Evolutionary conservation across 2,797 vertebrate species (phyloP), one percentile per base, ranked within the genome.

Genomic region (Philypnodon macrostomus): DNA sequence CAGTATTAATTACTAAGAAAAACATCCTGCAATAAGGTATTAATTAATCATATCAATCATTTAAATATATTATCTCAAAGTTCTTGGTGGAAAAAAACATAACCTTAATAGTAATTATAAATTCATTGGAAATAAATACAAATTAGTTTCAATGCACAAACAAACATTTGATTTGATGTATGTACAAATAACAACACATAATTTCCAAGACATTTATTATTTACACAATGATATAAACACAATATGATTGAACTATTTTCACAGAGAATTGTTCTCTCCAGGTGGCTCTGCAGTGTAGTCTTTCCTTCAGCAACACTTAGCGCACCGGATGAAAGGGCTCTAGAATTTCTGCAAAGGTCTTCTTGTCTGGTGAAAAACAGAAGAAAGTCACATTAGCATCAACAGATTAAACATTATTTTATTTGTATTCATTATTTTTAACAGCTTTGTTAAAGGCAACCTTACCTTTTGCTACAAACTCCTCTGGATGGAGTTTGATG

Each of bases 301-400:
- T 19, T 17, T n/a, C 51, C 38, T 59, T 1, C 4, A 9, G 8
- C 2, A 37, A 60, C n/a, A 16, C 48, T 94, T 84, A 98, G 71
- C 89, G 93, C 15, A 94, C 2, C 0, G 95, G 92, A 69, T 77
- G 0, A 73, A 96, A 98, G 6, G 90, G 83, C 66, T 97, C 93
- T 31, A 90, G 31, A 16, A 95, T 78, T 57, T 95, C 89, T 24
- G 89, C 83, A 21, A 91, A 87, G 7, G 70, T 93, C 75, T 66
- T 95, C 73, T 83, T 91, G 7, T 92, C 94, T 98, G 73, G n/a
- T 51, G 40, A 27, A 77, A 1, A 23, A 75, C 1, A 37, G 51
- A 55, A 1, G 16, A 17, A 33, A 3, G 37, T 10, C 8, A 29
- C 5, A 13, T 12, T n/a, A n/a, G n/a, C n/a, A 13, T 15, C 32